phyloP scores from a whole-genome alignment of 2,113 vertebrate species.

The Capreolus pygargus region DNA sequence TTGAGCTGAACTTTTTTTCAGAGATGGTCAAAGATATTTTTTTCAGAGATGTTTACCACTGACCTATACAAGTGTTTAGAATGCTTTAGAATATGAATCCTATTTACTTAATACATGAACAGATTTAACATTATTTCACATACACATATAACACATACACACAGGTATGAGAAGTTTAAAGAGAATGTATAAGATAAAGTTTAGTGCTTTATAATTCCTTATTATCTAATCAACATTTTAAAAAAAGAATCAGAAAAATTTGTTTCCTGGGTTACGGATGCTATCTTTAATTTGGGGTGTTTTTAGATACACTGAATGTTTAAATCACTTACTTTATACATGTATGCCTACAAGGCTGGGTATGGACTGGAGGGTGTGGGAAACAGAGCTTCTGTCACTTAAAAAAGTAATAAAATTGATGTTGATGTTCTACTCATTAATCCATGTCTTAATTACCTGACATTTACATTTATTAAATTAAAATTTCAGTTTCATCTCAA shows the following conservation, averaged over 20 bases:
- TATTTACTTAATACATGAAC: not conserved
- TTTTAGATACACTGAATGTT: not conserved
- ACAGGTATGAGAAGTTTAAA: not conserved
- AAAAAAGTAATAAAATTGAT: not conserved
- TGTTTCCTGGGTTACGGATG: not conserved
- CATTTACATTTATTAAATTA: not conserved
- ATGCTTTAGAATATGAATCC: not conserved
- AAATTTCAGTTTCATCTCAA: constrained; percentile 7
- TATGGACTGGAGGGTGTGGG: not conserved
- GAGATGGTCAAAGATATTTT: not conserved
- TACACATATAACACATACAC: not conserved
- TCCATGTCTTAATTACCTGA: not conserved
- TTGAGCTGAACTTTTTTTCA: not conserved
- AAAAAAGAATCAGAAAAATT: not conserved
- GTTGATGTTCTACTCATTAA: not conserved
- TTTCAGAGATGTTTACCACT: not conserved
- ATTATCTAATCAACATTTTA: not conserved
- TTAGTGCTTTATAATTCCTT: not conserved
- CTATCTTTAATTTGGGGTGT: not conserved
- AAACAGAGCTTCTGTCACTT: not conserved
- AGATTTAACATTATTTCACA: not conserved
- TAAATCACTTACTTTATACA: not conserved
- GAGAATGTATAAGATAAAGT: not conserved
- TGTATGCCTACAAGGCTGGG: not conserved
- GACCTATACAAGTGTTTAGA: not conserved